These are phyloP conservation scores for Drepana arcuata DNA, from an alignment of 1,140 invertebrate species.

Conservation along the genomic window DNA sequence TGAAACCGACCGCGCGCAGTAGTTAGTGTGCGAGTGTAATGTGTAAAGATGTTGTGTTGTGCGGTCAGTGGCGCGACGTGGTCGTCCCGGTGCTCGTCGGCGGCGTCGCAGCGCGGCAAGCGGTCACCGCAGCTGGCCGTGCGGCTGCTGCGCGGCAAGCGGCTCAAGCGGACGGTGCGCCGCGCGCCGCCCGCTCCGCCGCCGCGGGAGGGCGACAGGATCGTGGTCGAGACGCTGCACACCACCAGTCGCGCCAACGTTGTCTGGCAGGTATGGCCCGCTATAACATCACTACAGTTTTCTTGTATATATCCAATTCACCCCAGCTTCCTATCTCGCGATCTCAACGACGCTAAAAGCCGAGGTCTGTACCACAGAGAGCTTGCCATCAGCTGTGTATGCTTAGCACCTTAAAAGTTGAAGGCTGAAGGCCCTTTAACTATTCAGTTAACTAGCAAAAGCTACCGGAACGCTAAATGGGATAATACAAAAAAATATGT, in stretches of 20 bases:
- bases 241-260: constrained; percentile 79
- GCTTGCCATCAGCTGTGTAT: no score
- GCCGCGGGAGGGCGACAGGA: constrained; percentile 63
- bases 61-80: constrained; percentile 52
- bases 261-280: constrained; percentile 43
- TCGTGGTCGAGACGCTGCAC: constrained; percentile 73
- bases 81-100: constrained; percentile 64
- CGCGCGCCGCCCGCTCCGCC: constrained; percentile 61
- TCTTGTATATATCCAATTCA: no score
- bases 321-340: no score
- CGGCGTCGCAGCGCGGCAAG: constrained; percentile 48
- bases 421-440: no score
- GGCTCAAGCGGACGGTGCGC: constrained; percentile 56
- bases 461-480: no score
- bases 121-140: constrained; percentile 63
- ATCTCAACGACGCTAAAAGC: no score
- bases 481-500: no score
- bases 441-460: no score
- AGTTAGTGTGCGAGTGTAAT: not conserved
- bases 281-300: not conserved
- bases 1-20: no score
- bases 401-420: no score
- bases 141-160: constrained; percentile 59
- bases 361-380: no score
- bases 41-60: not conserved